Evolutionary conservation across 2,797 vertebrate species (phyloP), one percentile per base, ranked within the genome.

Genomic region (Galago senegalensis): DNA sequence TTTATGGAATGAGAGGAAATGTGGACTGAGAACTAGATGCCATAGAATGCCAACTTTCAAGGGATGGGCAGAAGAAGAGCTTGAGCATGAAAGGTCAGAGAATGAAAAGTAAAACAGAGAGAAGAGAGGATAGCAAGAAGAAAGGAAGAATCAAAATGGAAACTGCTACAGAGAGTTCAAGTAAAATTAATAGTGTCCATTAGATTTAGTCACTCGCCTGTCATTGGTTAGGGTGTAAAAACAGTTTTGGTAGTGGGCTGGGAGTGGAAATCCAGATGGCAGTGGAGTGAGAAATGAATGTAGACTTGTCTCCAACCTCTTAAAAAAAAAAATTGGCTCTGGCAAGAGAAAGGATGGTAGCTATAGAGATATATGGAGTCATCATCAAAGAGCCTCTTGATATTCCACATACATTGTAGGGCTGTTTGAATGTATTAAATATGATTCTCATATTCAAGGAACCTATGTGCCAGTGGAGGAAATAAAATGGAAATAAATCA

Each of bases 181-280:
- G 76, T 31, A 53, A 84, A 87, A 69, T 60, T 34, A 77, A 29
- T 75, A 72, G 25, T 31, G 85, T 84, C 21, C 34, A n/a, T 18
- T 87, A 75, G 69, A 89, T 58, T 93, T 69, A 92, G 40, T 77
- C 31, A 75, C 29, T 17, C 89, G 31, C n/a, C 61, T 86, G 23
- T 77, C 37, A 40, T 18, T 49, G 81, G 13, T 89, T 79, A 80
- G 53, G 56, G 61, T 21, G 6, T 89, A 56, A 93, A 73, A 67
- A 76, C 29, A 70, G 17, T 67, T 89, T 89, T 14, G 76, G 23
- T n/a, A n/a, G 53, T 67, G 65, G 23, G 21, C 46, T 61, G 49
- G 53, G n/a, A 83, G 23, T 73, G 56, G 20, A 84, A 73, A 79
- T 88, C 17, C 82, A 61, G 65, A 21, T 6, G 89, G 20, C 7